phyloP scores from a whole-genome alignment of 1,140 invertebrate species.

The Drosophila ohnishii region DNA sequence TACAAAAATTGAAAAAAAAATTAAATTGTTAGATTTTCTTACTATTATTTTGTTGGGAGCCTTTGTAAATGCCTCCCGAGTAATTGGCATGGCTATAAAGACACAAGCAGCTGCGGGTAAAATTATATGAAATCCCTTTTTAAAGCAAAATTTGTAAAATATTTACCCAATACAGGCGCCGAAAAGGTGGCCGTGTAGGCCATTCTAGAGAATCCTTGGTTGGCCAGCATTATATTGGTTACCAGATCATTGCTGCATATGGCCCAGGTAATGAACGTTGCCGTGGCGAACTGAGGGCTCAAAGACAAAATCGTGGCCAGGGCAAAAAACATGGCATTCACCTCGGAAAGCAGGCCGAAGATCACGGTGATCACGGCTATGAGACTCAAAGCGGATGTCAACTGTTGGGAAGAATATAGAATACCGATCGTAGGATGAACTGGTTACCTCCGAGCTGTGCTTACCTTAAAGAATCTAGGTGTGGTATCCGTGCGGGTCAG shows the following conservation, averaged over 20 bases:
- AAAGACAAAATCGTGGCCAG: slow-evolving; percentile 17
- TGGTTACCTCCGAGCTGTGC: too few species aligned
- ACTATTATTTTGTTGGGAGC: not conserved
- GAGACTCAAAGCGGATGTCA: slow-evolving; percentile 10
- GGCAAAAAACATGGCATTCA: slow-evolving; percentile 33
- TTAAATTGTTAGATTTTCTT: not conserved
- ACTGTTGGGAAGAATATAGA: not conserved
- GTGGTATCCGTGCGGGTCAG: slow-evolving; percentile 34
- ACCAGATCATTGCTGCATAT: slow-evolving; percentile 3
- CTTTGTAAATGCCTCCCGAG: not conserved
- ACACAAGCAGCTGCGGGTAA: slow-evolving; percentile 26
- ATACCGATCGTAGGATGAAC: too few species aligned
- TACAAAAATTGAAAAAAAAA: too few species aligned
- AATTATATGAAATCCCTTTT: too few species aligned
- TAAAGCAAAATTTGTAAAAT: too few species aligned
- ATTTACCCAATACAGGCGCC: slow-evolving; percentile 30
- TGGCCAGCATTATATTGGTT: slow-evolving; percentile 13
- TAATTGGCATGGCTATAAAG: slow-evolving; percentile 9
- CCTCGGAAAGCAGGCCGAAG: slow-evolving; percentile 13
- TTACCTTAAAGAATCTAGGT: slow-evolving; percentile 27
- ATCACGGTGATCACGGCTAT: slow-evolving; percentile 13
- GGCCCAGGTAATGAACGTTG: slow-evolving; percentile 17
- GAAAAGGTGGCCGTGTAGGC: slow-evolving; percentile 40
- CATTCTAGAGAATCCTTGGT: slow-evolving; percentile 39
- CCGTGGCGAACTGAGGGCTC: slow-evolving; percentile 9